These are phyloP conservation scores for Falco cherrug DNA, from an alignment of 2,797 vertebrate genomes.

Conservation along the genomic window DNA sequence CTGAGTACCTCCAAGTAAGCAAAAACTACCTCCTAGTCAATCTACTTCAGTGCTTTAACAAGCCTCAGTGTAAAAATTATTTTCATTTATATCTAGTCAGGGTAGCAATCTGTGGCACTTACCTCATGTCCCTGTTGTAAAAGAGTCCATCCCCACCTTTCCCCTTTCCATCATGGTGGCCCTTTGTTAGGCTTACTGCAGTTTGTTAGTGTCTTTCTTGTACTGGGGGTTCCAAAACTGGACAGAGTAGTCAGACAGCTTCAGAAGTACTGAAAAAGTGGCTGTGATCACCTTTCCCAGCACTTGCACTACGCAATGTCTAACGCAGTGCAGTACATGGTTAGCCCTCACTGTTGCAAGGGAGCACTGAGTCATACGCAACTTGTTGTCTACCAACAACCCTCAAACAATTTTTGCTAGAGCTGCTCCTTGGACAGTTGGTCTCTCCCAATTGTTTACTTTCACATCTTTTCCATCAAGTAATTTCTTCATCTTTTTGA, in stretches of 20 bases:
- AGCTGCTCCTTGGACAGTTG: background rate
- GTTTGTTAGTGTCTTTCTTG: background rate
- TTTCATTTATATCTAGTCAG: background rate
- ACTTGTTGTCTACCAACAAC: background rate
- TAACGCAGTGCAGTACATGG: fast-evolving
- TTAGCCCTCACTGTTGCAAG: background rate
- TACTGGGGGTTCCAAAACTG: background rate
- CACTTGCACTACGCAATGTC: fast-evolving
- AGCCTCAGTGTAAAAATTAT: background rate
- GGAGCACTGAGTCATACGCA: background rate
- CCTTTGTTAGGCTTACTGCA: background rate
- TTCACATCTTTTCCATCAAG: background rate
- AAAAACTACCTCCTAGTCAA: background rate
- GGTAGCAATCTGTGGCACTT: background rate
- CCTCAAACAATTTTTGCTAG: background rate
- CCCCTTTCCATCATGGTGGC: fast-evolving
- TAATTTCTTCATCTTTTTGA: background rate
- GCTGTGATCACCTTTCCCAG: background rate
- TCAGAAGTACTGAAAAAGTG: background rate
- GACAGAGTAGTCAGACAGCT: background rate
- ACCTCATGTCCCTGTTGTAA: background rate
- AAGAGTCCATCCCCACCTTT: background rate
- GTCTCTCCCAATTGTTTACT: background rate
- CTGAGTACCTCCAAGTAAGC: background rate
- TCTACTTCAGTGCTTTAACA: background rate